phyloP scores from a whole-genome alignment of 1,140 invertebrate species.

The Drosophila subobscura region DNA sequence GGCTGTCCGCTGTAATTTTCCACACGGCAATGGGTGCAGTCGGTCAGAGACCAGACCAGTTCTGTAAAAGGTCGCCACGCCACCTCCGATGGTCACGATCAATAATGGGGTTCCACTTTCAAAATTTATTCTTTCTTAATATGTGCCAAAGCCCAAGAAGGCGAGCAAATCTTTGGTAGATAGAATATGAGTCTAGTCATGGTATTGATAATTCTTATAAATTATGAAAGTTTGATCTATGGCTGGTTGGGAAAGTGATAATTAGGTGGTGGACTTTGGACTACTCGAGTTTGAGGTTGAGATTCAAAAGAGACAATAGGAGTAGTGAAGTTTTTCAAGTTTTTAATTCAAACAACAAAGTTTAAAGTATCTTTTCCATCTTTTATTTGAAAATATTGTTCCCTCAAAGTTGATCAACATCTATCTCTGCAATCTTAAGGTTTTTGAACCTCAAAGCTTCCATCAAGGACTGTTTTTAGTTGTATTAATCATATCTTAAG shows the following conservation, averaged over 20 bases:
- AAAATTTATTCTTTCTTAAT: slow-evolving; percentile 1
- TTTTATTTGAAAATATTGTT: not conserved
- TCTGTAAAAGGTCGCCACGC: slow-evolving; percentile 62
- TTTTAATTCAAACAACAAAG: too few relatives aligned
- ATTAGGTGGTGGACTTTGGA: slow-evolving; percentile 1
- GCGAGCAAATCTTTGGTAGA: slow-evolving; percentile 11
- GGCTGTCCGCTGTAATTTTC: slow-evolving; percentile 58
- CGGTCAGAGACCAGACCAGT: slow-evolving; percentile 50
- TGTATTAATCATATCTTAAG: too few relatives aligned
- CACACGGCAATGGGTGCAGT: slow-evolving; percentile 61
- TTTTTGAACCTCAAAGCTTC: too few relatives aligned
- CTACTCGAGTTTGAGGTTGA: not conserved
- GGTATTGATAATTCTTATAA: slow-evolving; percentile 6
- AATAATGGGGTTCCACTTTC: slow-evolving; percentile 1
- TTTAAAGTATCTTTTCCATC: not conserved
- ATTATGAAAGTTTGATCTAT: slow-evolving; percentile 7
- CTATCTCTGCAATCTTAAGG: too few relatives aligned
- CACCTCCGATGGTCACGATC: slow-evolving; percentile 37
- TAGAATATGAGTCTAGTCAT: slow-evolving; percentile 22
- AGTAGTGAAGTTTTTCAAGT: not conserved
- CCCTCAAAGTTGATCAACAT: too few relatives aligned
- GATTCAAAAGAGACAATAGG: not conserved
- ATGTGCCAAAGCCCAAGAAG: slow-evolving; percentile 12
- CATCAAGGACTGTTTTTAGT: too few relatives aligned
- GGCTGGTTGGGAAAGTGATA: not conserved